Conservation (phyloP, 2,888 invertebrate genomes). For the Sialis fuliginosa region DNA sequence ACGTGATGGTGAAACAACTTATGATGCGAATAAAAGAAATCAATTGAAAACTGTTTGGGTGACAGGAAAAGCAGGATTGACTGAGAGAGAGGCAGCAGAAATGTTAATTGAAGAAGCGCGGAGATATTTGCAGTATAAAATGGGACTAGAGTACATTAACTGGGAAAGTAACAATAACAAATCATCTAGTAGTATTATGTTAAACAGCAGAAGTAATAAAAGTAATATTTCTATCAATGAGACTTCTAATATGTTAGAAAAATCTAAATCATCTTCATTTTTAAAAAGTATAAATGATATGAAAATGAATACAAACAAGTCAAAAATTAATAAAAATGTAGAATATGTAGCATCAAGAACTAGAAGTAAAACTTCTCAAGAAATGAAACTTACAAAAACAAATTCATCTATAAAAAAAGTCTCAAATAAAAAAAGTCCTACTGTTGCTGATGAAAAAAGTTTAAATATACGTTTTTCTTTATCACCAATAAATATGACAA, state of each 20-base stretch:
- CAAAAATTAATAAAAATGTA: too few species aligned
- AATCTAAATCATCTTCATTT: too few species aligned
- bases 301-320: too few species aligned
- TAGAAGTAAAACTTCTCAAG: background rate
- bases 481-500: too few species aligned
- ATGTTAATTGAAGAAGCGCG: conserved; percentile 66
- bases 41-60: conserved; percentile 57
- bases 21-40: conserved; percentile 45
- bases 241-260: too few species aligned
- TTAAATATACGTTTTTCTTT: too few species aligned
- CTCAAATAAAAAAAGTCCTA: too few species aligned
- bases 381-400: background rate
- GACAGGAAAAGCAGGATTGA: conserved; percentile 62
- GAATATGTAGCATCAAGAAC: background rate
- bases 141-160: conserved; percentile 51
- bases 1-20: conserved; percentile 47
- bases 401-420: background rate
- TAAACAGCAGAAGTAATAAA: too few species aligned
- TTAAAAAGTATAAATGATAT: too few species aligned
- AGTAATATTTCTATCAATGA: too few species aligned
- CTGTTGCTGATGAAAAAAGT: too few species aligned
- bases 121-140: conserved; percentile 47
- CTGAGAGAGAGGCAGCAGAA: conserved; percentile 64
- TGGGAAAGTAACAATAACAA: conserved; percentile 29
- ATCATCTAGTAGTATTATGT: too few species aligned